Evolutionary conservation across 37 sponge, comb jelly and placozoan species (phyloP).

Genomic region (Aplysina aerophoba): DNA sequence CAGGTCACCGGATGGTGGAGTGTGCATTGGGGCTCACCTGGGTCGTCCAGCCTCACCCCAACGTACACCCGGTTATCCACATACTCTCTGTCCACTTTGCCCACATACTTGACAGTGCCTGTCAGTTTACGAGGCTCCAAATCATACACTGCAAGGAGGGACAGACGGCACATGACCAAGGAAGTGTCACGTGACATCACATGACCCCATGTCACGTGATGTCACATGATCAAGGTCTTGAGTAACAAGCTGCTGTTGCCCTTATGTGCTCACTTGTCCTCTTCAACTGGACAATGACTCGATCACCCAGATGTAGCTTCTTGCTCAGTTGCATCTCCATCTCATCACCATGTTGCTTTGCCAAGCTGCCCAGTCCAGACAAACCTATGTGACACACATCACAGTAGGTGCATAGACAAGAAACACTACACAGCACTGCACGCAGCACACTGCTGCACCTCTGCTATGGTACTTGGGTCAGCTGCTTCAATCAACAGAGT

Average conservation of each 20-base stretch:
- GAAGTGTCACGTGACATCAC: constrained; percentile 8
- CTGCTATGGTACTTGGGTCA: no score
- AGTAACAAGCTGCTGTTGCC: not conserved
- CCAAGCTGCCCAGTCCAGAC: constrained; percentile 6
- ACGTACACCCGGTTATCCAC: constrained; percentile 87
- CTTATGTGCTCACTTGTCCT: constrained; percentile 45
- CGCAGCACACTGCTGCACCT: no score
- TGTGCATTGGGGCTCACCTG: constrained; percentile 47
- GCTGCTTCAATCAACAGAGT: no score
- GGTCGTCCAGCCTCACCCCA: constrained; percentile 89
- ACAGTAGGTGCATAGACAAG: no score
- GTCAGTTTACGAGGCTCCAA: constrained; percentile 72
- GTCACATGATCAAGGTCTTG: not conserved
- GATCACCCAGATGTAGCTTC: constrained; percentile 63
- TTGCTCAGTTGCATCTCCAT: constrained; percentile 43
- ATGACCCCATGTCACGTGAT: not conserved
- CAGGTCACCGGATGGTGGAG: not conserved
- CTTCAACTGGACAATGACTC: constrained; percentile 75
- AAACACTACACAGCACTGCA: no score
- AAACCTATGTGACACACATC: not conserved
- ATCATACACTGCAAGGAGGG: constrained; percentile 60
- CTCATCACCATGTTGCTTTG: not conserved
- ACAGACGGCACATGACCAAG: not conserved
- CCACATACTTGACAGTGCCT: constrained; percentile 83
- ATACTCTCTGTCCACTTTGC: constrained; percentile 89